Percentiles rank a stretch among this genome's conserved stretches.
Evolutionary conservation across 1,140 invertebrate genomes (phyloP).

Genomic region (Paramacrobiotus metropolitanus): DNA sequence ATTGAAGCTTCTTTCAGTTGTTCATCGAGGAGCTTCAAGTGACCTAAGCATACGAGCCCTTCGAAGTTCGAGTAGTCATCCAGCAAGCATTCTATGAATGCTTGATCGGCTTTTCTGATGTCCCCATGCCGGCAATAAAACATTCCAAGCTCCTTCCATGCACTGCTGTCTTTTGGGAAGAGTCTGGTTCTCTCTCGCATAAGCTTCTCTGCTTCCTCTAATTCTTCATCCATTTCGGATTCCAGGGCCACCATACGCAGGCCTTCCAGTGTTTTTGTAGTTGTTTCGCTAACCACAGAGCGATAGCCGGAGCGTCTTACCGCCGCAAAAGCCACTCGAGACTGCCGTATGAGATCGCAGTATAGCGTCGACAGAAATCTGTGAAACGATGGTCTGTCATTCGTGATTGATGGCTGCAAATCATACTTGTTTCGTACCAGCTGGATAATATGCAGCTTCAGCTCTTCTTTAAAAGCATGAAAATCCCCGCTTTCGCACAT

Average conservation of each 20-base stretch:
- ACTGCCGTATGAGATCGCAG: background rate
- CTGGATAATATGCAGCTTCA: background rate
- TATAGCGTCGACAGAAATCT: background rate
- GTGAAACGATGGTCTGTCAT: background rate
- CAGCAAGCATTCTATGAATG: background rate
- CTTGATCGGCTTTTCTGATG: background rate
- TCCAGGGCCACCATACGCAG: background rate
- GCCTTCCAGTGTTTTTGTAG: background rate
- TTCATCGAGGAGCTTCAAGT: background rate
- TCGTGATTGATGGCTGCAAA: background rate
- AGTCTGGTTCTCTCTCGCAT: background rate
- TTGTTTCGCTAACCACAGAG: background rate
- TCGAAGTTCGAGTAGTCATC: background rate
- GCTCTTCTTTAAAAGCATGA: background rate
- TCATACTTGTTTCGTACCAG: background rate
- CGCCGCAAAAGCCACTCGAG: background rate
- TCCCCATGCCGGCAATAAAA: background rate
- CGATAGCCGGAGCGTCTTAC: background rate
- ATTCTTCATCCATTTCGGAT: background rate
- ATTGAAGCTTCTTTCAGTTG: background rate
- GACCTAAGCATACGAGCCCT: background rate
- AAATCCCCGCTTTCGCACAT: background rate
- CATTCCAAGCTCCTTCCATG: background rate
- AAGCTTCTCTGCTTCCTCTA: background rate
- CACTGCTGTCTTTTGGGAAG: background rate